These are phyloP conservation scores for Platyura marginata DNA, from an alignment of 1,140 invertebrate species.

Conservation along the genomic window DNA sequence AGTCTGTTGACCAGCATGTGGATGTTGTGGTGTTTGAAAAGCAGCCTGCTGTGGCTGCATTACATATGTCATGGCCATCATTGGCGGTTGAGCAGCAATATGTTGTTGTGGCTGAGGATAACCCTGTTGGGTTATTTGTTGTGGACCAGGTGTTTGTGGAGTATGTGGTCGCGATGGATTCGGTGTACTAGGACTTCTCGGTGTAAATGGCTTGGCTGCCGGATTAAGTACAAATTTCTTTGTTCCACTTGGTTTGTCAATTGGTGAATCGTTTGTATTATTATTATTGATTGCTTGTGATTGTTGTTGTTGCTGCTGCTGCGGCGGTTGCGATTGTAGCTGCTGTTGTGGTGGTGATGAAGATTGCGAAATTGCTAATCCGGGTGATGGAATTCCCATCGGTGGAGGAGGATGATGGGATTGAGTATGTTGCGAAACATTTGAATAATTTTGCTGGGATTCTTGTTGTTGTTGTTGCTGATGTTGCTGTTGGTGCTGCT, in stretches of 20 bases:
- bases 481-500: background rate
- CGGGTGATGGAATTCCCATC: constrained; percentile 2
- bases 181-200: constrained; percentile 45
- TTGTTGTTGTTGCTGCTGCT: constrained; percentile 9
- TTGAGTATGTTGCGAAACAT: background rate
- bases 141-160: constrained; percentile 54
- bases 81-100: constrained; percentile 10
- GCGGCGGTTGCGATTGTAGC: constrained; percentile 9
- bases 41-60: constrained; percentile 29
- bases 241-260: constrained; percentile 28
- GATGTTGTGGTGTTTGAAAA: constrained; percentile 29
- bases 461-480: background rate
- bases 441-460: background rate
- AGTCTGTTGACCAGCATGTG: constrained; percentile 19
- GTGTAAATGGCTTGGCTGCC: constrained; percentile 66
- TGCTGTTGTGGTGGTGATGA: constrained; percentile 7
- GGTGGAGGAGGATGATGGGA: constrained; percentile 8
- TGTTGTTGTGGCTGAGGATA: background rate
- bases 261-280: constrained; percentile 26
- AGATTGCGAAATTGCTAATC: constrained; percentile 8
- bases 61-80: constrained; percentile 22
- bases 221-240: constrained; percentile 74
- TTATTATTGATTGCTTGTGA: constrained; percentile 7
- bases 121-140: constrained; percentile 10
- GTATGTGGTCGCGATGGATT: constrained; percentile 55